Conservation (phyloP, 2,797 vertebrate species). For the Artibeus jamaicensis region DNA sequence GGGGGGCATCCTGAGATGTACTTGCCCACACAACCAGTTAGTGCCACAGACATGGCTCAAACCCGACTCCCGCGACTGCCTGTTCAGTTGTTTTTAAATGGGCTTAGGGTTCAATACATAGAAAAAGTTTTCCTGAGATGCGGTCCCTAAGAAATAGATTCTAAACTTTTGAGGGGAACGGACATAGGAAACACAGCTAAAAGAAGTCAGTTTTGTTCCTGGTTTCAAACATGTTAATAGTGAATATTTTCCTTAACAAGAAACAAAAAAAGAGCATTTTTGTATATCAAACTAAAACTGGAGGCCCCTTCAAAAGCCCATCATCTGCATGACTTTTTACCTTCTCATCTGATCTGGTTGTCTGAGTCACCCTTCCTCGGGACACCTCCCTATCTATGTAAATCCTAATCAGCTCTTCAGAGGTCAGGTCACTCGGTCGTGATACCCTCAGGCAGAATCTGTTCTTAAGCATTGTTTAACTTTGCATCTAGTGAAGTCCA, state of each 20-base stretch:
- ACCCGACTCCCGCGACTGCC: background rate
- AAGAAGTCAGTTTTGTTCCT: background rate
- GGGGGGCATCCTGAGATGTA: background rate
- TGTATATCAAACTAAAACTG: background rate
- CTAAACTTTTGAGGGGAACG: background rate
- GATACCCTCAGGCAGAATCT: background rate
- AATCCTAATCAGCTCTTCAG: background rate
- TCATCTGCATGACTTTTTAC: background rate
- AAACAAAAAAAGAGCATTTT: background rate
- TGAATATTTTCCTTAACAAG: background rate
- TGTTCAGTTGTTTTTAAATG: background rate
- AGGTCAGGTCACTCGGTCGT: background rate
- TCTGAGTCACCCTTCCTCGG: background rate
- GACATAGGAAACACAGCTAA: background rate
- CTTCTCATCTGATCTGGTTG: background rate
- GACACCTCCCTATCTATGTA: background rate
- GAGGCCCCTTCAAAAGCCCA: background rate
- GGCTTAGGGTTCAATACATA: background rate
- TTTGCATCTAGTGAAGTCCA: background rate
- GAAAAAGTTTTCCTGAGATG: background rate
- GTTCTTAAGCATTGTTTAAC: background rate
- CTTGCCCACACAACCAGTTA: background rate
- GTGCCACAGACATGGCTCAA: background rate
- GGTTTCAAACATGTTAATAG: background rate
- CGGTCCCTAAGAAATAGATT: background rate